Evolutionary conservation across 2,888 invertebrate species (phyloP).

Genomic region (Tenodera sinensis): DNA sequence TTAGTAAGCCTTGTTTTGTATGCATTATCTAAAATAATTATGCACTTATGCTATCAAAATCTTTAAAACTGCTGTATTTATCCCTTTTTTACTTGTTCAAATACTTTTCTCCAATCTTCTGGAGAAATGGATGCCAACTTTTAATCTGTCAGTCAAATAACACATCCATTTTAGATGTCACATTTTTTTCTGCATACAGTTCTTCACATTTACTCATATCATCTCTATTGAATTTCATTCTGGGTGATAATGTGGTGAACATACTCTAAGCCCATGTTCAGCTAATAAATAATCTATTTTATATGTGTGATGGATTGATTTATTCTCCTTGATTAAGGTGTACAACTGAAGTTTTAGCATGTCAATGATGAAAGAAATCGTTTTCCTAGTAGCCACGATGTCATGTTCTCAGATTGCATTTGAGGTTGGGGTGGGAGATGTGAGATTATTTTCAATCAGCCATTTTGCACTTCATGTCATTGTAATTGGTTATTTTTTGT

Average conservation of each 20-base stretch:
- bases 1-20: too few relatives aligned
- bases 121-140: neutral
- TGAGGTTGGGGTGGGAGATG: neutral
- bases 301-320: neutral
- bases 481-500: conserved; percentile 48
- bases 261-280: neutral
- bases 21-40: too few relatives aligned
- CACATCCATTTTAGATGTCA: neutral
- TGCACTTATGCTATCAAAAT: too few relatives aligned
- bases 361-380: neutral
- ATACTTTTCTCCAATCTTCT: too few relatives aligned
- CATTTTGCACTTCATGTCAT: conserved; percentile 39
- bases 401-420: neutral
- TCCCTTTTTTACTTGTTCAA: too few relatives aligned
- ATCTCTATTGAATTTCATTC: neutral
- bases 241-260: neutral
- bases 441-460: neutral
- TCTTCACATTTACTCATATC: neutral
- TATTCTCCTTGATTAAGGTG: neutral
- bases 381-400: neutral
- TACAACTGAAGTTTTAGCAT: neutral
- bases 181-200: neutral
- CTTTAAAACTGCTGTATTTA: too few relatives aligned
- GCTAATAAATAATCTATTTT: neutral
- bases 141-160: neutral